These are phyloP conservation scores for Andrena camellia DNA, from an alignment of 2,888 invertebrate species.

Conservation along the genomic window DNA sequence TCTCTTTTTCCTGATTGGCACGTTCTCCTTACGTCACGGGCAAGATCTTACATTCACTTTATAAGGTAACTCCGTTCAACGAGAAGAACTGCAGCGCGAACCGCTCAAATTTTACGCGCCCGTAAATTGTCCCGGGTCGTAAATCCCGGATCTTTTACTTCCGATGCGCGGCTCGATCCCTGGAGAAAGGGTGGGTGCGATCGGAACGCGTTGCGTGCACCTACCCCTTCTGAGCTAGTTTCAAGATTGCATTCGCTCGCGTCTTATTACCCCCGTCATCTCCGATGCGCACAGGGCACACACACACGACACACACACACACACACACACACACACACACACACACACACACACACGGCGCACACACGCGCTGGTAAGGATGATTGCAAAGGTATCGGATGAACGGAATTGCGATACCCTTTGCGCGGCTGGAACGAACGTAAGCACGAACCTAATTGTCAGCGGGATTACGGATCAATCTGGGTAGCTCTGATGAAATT, in stretches of 20 bases:
- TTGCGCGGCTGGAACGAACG: slow-evolving; percentile 50
- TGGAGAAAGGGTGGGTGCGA: not conserved
- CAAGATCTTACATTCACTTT: not conserved
- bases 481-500: slow-evolving; percentile 61
- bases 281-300: slow-evolving; percentile 41
- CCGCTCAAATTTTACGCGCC: slow-evolving; percentile 29
- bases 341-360: slow-evolving; percentile 1
- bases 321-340: not conserved
- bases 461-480: slow-evolving; percentile 62
- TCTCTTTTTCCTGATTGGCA: too few species aligned
- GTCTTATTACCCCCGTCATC: slow-evolving; percentile 73
- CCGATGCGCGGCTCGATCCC: slow-evolving; percentile 6
- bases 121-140: slow-evolving; percentile 34
- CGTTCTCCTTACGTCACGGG: not conserved
- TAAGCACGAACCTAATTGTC: slow-evolving; percentile 67
- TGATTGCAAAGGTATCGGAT: slow-evolving; percentile 63
- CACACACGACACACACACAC: slow-evolving; percentile 42
- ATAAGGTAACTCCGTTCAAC: not conserved
- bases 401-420: slow-evolving; percentile 67
- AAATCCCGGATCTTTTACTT: slow-evolving; percentile 34
- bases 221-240: slow-evolving; percentile 53
- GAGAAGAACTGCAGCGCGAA: not conserved
- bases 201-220: slow-evolving; percentile 43
- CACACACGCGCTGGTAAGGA: slow-evolving; percentile 41
- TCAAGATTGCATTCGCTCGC: slow-evolving; percentile 71